phyloP scores from a whole-genome alignment of 2,888 invertebrate species.

The Augiades crinisus region DNA sequence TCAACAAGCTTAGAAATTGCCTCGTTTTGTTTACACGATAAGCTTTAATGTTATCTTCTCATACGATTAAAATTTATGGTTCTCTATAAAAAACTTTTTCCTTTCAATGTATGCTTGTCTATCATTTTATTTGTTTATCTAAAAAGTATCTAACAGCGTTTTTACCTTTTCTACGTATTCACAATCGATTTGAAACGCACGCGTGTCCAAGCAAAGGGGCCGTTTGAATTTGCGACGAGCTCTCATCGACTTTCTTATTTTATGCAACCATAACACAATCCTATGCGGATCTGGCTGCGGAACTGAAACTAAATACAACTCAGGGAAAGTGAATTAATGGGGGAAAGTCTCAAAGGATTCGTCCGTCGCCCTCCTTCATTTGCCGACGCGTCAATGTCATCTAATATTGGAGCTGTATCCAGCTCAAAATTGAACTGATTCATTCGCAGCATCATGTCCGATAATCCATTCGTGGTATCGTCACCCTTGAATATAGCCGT shows the following conservation, averaged over 20 bases:
- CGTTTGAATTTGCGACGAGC: neutral
- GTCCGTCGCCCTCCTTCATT: slow-evolving; percentile 58
- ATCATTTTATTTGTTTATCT: no score
- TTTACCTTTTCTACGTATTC: neutral
- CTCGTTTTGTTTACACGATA: neutral
- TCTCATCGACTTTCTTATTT: slow-evolving; percentile 25
- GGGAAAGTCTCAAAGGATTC: slow-evolving; percentile 75
- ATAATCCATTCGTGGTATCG: slow-evolving; percentile 5
- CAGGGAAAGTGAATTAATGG: slow-evolving; percentile 73
- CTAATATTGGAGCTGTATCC: neutral
- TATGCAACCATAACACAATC: slow-evolving; percentile 36
- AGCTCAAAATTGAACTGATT: neutral
- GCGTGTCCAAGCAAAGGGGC: slow-evolving; percentile 1
- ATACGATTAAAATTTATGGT: neutral
- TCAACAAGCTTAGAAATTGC: neutral
- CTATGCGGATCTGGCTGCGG: slow-evolving; percentile 40
- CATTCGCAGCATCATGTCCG: slow-evolving; percentile 1
- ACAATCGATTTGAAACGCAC: slow-evolving; percentile 3
- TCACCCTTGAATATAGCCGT: slow-evolving; percentile 26
- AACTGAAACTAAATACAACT: slow-evolving; percentile 46
- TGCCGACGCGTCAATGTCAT: slow-evolving; percentile 41
- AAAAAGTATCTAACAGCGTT: no score
- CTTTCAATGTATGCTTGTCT: neutral
- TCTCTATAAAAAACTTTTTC: neutral
- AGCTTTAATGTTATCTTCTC: neutral